Conservation (phyloP, 2,113 vertebrate species). For the Mesocricetus auratus region DNA sequence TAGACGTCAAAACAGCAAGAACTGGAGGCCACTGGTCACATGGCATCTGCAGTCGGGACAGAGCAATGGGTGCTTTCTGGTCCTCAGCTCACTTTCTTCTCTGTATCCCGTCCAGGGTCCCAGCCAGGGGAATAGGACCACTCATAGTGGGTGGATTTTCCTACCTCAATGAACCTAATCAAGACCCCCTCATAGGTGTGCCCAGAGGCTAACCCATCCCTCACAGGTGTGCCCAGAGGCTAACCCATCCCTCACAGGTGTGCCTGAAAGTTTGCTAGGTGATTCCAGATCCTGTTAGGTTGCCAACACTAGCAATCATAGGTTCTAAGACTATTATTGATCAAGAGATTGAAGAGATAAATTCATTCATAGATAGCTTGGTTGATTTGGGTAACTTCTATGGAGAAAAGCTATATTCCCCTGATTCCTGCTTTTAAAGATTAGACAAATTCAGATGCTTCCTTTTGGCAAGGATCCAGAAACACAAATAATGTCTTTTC, state of each 20-base stretch:
- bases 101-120: not conserved
- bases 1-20: not conserved
- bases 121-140: not conserved
- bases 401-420: not conserved
- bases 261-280: not conserved
- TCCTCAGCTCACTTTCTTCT: not conserved
- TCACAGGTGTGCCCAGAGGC: not conserved
- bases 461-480: conserved; percentile 1
- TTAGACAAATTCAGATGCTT: not conserved
- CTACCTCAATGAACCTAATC: not conserved
- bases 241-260: not conserved
- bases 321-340: not conserved
- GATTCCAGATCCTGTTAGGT: not conserved
- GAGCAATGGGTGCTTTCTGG: not conserved
- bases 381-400: not conserved
- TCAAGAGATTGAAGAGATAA: not conserved
- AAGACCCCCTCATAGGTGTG: not conserved
- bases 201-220: not conserved
- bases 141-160: not conserved
- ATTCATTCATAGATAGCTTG: not conserved
- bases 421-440: not conserved
- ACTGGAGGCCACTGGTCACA: not conserved
- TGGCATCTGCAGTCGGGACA: not conserved
- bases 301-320: not conserved
- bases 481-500: not conserved